These are phyloP conservation scores for Gulo gulo DNA, from an alignment of 2,113 vertebrate genomes.

Conservation along the genomic window DNA sequence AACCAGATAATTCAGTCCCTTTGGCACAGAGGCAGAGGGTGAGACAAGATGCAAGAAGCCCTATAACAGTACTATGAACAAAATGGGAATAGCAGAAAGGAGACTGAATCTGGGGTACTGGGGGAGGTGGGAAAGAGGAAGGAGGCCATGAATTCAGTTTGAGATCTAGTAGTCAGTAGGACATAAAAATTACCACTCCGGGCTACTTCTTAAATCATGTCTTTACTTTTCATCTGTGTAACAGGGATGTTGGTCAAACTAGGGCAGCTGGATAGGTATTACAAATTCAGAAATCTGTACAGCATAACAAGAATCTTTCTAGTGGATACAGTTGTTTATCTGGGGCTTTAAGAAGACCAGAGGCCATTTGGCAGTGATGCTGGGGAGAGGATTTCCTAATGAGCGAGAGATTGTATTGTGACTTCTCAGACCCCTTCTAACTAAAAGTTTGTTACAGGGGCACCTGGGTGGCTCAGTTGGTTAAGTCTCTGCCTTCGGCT, in stretches of 20 bases:
- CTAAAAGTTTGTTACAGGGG: background rate
- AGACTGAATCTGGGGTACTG: background rate
- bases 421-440: background rate
- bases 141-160: background rate
- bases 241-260: background rate
- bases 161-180: background rate
- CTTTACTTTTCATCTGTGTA: background rate
- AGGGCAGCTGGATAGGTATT: background rate
- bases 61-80: background rate
- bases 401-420: background rate
- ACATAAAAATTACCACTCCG: background rate
- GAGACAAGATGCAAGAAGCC: background rate
- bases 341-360: background rate
- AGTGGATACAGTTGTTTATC: background rate
- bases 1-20: background rate
- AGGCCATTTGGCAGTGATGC: background rate
- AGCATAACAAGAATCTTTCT: background rate
- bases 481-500: background rate
- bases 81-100: background rate
- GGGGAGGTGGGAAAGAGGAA: background rate
- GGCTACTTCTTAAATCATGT: background rate
- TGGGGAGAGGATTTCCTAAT: constrained; percentile 13
- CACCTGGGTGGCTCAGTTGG: background rate
- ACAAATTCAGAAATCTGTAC: background rate
- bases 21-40: background rate